A percentile compares a stretch with the other conserved stretches of the same genome.
These are phyloP conservation scores for Clivina fossor DNA, from an alignment of 2,888 invertebrate genomes.

Conservation along the genomic window DNA sequence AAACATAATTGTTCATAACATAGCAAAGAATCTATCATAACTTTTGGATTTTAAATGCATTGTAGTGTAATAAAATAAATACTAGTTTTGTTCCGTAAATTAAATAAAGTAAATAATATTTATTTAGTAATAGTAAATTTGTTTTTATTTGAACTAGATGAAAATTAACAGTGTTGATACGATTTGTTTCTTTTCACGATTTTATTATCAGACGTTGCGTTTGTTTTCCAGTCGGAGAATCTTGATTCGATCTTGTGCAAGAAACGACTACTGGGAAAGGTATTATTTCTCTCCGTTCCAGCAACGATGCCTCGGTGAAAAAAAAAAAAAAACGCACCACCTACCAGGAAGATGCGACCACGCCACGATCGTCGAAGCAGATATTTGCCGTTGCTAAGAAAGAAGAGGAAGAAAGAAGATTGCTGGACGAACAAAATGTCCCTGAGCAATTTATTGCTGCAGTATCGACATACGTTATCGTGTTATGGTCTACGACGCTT, in stretches of 20 bases:
- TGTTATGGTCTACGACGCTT: conserved; percentile 25
- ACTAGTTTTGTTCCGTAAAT: too few relatives aligned
- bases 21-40: background rate
- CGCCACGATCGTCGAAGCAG: conserved; percentile 16
- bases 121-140: too few relatives aligned
- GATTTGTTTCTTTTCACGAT: conserved; percentile 7
- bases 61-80: background rate
- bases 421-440: conserved; percentile 30
- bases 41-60: background rate
- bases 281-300: conserved; percentile 27
- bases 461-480: conserved; percentile 34
- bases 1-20: too few relatives aligned
- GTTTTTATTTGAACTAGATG: too few relatives aligned
- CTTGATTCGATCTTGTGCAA: conserved; percentile 16
- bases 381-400: too few relatives aligned
- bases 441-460: conserved; percentile 32
- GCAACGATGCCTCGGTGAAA: too few relatives aligned
- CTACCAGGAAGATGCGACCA: too few relatives aligned
- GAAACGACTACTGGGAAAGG: too few relatives aligned
- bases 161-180: conserved; percentile 20
- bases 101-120: too few relatives aligned
- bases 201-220: conserved; percentile 14
- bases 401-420: too few relatives aligned
- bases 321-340: too few relatives aligned
- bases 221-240: conserved; percentile 13